Percentiles rank a stretch among this genome's conserved stretches.
Evolutionary conservation across 2,797 vertebrate species (phyloP).

Genomic region (Bucorvus abyssinicus): DNA sequence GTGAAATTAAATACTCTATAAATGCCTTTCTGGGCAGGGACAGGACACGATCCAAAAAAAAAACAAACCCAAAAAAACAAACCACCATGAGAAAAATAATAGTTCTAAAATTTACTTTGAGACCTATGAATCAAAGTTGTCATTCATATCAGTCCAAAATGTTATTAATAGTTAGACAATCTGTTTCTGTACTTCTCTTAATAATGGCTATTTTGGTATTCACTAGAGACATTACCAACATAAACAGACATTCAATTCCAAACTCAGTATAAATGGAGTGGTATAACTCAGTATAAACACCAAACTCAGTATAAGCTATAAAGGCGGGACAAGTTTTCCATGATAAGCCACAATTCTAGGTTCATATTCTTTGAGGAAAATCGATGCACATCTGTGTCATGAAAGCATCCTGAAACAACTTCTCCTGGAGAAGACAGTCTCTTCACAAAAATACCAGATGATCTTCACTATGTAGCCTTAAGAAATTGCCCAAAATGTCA

Average conservation of each 20-base stretch:
- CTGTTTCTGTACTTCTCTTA: not conserved
- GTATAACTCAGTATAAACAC: not conserved
- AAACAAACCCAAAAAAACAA: not conserved
- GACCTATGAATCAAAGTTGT: not conserved
- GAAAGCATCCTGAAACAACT: not conserved
- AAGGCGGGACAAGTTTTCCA: not conserved
- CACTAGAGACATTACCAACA: not conserved
- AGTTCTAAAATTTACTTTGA: not conserved
- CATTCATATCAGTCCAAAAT: not conserved
- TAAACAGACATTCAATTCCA: not conserved
- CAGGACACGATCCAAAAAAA: not conserved
- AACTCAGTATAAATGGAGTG: not conserved
- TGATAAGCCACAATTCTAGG: not conserved
- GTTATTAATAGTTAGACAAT: not conserved
- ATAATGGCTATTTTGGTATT: not conserved
- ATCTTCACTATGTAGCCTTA: not conserved
- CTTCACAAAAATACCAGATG: not conserved
- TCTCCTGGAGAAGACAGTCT: not conserved
- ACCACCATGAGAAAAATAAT: not conserved
- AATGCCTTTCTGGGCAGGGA: not conserved
- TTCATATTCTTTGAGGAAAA: not conserved
- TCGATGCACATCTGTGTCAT: not conserved
- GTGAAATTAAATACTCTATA: not conserved
- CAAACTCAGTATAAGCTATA: not conserved
- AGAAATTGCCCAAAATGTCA: not conserved